Evolutionary conservation across 2,113 vertebrate species (phyloP), one percentile per base, ranked within the genome.

Genomic region (Aleadryas rufinucha): DNA sequence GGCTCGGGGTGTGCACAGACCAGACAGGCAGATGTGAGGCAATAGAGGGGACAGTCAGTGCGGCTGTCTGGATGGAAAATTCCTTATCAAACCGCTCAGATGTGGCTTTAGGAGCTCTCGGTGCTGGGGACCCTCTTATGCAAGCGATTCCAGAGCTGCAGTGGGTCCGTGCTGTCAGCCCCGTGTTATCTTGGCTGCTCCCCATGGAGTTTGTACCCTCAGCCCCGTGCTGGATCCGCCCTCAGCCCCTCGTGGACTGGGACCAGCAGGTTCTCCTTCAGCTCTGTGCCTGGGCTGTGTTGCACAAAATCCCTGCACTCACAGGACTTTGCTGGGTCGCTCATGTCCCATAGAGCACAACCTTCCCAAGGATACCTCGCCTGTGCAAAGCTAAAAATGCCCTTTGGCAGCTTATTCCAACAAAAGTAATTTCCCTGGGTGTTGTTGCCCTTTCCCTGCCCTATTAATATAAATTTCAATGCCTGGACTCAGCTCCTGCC

Each of bases 1-100:
- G 71, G 9, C 16, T 0, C 0, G 11, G 35, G 2, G 2, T 1
- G 50, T 8, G 68, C 1, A 0, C 10, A 17, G 80, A 4, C 4
- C 21, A 3, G 61, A 4, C 4, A 3, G 80, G 49, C 53, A 44
- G 57, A 2, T 4, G 57, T 20, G 35, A 44, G 76, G 59, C 68
- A 5, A 4, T 1, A 12, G 33, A 7, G 28, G 31, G 18, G 66
- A 9, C 41, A 8, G 16, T 2, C 45, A 0, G 8, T 10, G 68
- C 4, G 41, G 5, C 54, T 31, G 63, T 57, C 60, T n/a, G 81
- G 3, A 0, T 10, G 68, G 39, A 15, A 44, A 61, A 30, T 21
- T 20, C 72, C 68, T 37, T 6, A 7, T 41, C 50, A 18, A 0
- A 1, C 33, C 1, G 10, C 9, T 44, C 52, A 5, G 68, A 8